Conservation (phyloP, 2,113 vertebrate genomes). For the Rattus rattus region DNA sequence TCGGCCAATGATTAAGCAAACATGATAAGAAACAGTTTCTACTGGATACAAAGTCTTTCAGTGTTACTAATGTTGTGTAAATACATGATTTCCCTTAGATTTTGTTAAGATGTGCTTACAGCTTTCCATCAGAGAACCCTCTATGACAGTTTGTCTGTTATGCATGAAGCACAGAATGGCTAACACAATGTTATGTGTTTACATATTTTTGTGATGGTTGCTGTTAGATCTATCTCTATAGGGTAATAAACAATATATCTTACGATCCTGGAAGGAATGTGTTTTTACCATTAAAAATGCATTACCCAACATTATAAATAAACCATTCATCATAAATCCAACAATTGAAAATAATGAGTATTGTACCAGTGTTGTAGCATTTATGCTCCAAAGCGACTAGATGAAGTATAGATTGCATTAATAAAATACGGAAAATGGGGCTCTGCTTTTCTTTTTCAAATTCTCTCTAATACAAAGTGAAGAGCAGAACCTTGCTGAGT, state of each 20-base stretch:
- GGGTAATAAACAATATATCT: background rate
- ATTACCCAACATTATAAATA: slow-evolving; percentile 2
- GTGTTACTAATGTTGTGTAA: background rate
- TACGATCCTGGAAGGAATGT: background rate
- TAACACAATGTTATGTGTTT: background rate
- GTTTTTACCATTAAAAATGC: slow-evolving; percentile 17
- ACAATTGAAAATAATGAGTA: background rate
- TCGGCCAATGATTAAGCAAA: background rate
- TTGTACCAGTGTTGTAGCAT: background rate
- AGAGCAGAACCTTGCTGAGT: background rate
- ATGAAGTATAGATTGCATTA: background rate
- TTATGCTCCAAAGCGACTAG: background rate
- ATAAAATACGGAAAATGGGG: background rate
- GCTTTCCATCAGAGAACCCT: background rate
- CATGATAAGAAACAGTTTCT: background rate
- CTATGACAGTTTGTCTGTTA: background rate
- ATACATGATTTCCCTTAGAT: background rate
- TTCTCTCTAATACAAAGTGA: background rate
- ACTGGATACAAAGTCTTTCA: background rate
- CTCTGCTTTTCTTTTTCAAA: background rate
- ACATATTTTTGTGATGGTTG: background rate
- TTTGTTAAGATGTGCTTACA: slow-evolving; percentile 1
- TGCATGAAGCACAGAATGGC: background rate
- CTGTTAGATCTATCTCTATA: background rate
- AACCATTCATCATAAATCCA: slow-evolving; percentile 32